Evolutionary conservation across 30 jellyfish, hydroid and myxozoan genomes (phyloP), one percentile per base, ranked within the genome.

Genomic region (Cassiopea xamachana): DNA sequence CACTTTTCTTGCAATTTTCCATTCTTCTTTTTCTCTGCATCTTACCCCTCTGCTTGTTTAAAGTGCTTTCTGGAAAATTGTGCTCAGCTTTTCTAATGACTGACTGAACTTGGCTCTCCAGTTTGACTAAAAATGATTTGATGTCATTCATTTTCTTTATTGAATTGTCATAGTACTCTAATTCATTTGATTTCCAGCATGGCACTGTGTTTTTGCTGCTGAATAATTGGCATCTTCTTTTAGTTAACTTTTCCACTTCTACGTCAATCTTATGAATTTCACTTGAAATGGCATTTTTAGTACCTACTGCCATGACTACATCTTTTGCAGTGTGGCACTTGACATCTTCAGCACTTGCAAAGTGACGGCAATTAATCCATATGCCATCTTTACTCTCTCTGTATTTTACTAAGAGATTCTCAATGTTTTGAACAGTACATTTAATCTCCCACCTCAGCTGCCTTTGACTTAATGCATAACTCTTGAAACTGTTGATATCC

Each of bases 21-120:
- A 77, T 73, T 50, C 67, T 77, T 39, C 86, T 77, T 39, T 77
- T 77, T 50, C 86, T 1, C 86, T 46, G 73, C 86, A 77, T 77
- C 67, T 77, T 77, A 46, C 48, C 51, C n/a, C 48, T 77, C 44
- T 77, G 72, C 51, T 51, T 77, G 1, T 47, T 8, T 43, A 49
- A 51, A 7, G 48, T 14, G 51, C 48, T n/a, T 77, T 49, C 71
- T 77, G 86, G 73, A 45, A 77, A 46, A 77, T 1, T 55, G 44
- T 47, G 86, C 46, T 77, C 86, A 7, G 0, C 0, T 47, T 77
- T 16, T 18, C 51, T 77, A 2, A 49, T 77, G 70, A 50, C 43
- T 77, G 72, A 77, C 73, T 77, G 86, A 13, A 1, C 48, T 73
- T 49, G 86, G 67, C 86, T 77, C 86, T 77, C 46, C 0, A 49